Base-by-base conservation (phyloP, 2,797 vertebrate genomes). In the Sylvilagus floridanus region DNA sequence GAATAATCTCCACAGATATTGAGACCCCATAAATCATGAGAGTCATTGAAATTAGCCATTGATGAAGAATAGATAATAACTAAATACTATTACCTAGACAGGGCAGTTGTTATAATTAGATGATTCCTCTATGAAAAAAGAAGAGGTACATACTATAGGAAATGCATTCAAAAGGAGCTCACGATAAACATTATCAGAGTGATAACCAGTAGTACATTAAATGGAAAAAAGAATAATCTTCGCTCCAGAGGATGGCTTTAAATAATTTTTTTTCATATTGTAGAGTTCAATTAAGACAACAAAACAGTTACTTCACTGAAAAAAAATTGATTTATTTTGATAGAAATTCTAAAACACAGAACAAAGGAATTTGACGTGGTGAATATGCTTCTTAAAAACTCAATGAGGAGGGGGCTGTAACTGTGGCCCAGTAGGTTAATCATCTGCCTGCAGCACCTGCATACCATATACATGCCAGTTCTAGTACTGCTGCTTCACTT, bases 81-180 rank as follows among this genome's bases (percentile, higher is more conserved):
- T 52, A 90, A 10, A 60, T 11, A 77, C 32, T 12, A 85, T 50
- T 76, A 35, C 66, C 57, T 68, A 54, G 32, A 69, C 84, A 28
- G 26, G 21, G 47, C 30, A 85, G 28, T 88, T 72, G 26, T 85
- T 92, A 83, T 47, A 83, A 82, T 78, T 78, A 83, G 52, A 66
- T 19, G 10, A 30, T 7, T 50, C 9, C 19, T 17, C 24, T 79
- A 19, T 65, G 65, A 79, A 71, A 13, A 81, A 81, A 42, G 7
- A 86, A 66, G 7, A 81, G 30, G n/a, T 47, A 5, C 3, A 22
- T n/a, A 8, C 42, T 88, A 88, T 62, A 42, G 35, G 26, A 26
- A 50, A 16, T 26, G 37, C 24, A 8, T 35, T 75, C 10, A 90
- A 32, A 16, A 69, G 11, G 19, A 81, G 8, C 35, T 37, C 22